Evolutionary conservation across 2,888 invertebrate genomes (phyloP), one percentile per base, ranked within the genome.

Genomic region (Tenthredo scrophulariae): DNA sequence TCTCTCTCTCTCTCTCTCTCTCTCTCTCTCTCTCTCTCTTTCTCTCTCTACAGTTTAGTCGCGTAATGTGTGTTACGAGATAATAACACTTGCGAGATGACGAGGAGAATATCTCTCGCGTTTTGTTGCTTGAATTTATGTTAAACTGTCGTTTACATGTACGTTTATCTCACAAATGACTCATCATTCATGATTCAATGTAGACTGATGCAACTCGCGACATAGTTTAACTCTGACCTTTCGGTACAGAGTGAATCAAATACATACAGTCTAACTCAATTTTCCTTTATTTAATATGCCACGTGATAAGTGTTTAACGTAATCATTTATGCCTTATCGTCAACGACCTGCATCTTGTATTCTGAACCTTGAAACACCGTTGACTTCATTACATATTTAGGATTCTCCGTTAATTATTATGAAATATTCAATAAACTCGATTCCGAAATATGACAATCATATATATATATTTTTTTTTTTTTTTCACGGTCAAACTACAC

Each of bases 121-220:
- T 29, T 77, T 50, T 18, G 46, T 77, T 29, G 77, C 7, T 77
- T 77, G 26, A 77, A 77, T 77, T 54, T 54, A n/a, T 77, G 54
- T 77, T 77, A 77, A 77, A 54, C n/a, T 77, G 77, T 77, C 77
- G 77, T 77, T 77, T 77, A 77, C 77, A 37, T 37, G 46, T 77
- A 18, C 33, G 54, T 77, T 77, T 77, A 77, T 77, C 77, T 77
- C n/a, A 77, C 50, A 54, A 50, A 77, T 46, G 77, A 77, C 46
- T 50, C 46, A 77, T 77, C 9, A 77, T 50, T 77, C 77, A 75
- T 50, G 50, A 74, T 74, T 43, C 74, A 75, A 13, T 37, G 40
- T 50, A 15, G 40, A 77, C 29, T 54, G 46, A 77, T 54, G 77
- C 77, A 77, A 77, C 10, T 77, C 50, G 54, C 33, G 50, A 54